A percentile compares a stretch with the other conserved stretches of the same genome.
phyloP scores from a whole-genome alignment of 2,113 vertebrate species.

The Larimichthys polyactis region DNA sequence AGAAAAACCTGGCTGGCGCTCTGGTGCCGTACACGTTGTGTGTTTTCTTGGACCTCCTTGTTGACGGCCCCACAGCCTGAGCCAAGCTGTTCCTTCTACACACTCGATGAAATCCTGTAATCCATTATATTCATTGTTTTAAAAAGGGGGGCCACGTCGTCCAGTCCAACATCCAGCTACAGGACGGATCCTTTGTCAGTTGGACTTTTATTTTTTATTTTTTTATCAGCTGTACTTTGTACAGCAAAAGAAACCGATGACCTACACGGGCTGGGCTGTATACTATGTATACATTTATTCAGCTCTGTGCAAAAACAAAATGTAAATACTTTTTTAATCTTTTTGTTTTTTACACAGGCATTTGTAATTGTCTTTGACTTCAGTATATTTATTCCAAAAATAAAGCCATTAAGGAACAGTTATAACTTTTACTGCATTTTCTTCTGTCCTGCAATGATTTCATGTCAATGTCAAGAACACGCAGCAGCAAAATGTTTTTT shows the following conservation, averaged over 20 bases:
- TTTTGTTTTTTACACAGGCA: conserved; percentile 75
- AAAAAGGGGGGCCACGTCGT: conserved; percentile 69
- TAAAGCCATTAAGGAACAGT: conserved; percentile 80
- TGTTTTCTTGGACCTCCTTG: conserved; percentile 62
- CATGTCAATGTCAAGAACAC: neutral
- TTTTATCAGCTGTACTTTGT: conserved; percentile 80
- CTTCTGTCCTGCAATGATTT: neutral
- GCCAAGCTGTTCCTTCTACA: conserved; percentile 68
- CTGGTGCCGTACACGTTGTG: conserved; percentile 62
- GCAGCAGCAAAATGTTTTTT: neutral
- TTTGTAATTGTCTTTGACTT: conserved; percentile 81
- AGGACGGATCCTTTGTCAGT: conserved; percentile 76
- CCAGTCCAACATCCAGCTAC: conserved; percentile 66
- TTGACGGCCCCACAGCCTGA: conserved; percentile 58
- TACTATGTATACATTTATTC: conserved; percentile 88
- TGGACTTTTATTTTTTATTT: conserved; percentile 70
- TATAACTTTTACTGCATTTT: conserved; percentile 8
- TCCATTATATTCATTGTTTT: conserved; percentile 76
- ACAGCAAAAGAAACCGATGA: conserved; percentile 84
- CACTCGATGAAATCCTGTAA: conserved; percentile 77
- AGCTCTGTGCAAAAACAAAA: conserved; percentile 81
- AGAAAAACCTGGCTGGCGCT: conserved; percentile 60
- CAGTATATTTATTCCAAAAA: conserved; percentile 86
- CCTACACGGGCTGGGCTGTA: conserved; percentile 84
- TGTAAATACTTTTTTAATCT: conserved; percentile 80